A percentile compares a stretch with the other conserved stretches of the same genome.
phyloP scores from a whole-genome alignment of 2,888 invertebrate genomes.

The Pheosia gnoma region DNA sequence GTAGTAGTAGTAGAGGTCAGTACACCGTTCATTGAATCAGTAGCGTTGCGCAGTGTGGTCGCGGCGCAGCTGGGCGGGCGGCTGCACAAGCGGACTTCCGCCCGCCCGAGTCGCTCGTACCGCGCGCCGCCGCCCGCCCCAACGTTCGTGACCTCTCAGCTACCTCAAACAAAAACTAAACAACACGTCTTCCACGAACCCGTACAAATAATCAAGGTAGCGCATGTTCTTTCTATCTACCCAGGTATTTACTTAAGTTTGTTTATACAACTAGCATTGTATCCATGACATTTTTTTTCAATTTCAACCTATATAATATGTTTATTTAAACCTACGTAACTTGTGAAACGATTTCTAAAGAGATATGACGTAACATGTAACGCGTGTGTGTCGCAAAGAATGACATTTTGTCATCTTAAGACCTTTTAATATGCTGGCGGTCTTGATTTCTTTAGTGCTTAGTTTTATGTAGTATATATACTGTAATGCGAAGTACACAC shows the following conservation, averaged over 20 bases:
- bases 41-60: constrained; percentile 56
- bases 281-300: not conserved
- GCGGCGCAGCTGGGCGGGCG: constrained; percentile 32
- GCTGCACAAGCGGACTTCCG: constrained; percentile 50
- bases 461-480: too few relatives aligned
- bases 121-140: constrained; percentile 11
- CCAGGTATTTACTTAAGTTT: not conserved
- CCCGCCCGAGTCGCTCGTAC: constrained; percentile 50
- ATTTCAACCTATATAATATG: not conserved
- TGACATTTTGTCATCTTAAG: not conserved
- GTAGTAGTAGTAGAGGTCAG: too few relatives aligned
- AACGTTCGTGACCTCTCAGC: not conserved
- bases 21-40: constrained; percentile 18
- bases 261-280: not conserved
- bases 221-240: not conserved
- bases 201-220: constrained; percentile 29
- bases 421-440: too few relatives aligned
- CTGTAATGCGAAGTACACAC: too few relatives aligned
- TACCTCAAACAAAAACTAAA: constrained; percentile 8
- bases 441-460: too few relatives aligned
- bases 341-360: not conserved
- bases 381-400: not conserved
- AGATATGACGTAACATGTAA: constrained; percentile 9
- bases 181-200: constrained; percentile 16
- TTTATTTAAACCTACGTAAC: constrained; percentile 3